Percentiles rank a stretch among this genome's conserved stretches.
Conservation (phyloP, 2,113 vertebrate genomes). For the Amblyopsis rosae region DNA sequence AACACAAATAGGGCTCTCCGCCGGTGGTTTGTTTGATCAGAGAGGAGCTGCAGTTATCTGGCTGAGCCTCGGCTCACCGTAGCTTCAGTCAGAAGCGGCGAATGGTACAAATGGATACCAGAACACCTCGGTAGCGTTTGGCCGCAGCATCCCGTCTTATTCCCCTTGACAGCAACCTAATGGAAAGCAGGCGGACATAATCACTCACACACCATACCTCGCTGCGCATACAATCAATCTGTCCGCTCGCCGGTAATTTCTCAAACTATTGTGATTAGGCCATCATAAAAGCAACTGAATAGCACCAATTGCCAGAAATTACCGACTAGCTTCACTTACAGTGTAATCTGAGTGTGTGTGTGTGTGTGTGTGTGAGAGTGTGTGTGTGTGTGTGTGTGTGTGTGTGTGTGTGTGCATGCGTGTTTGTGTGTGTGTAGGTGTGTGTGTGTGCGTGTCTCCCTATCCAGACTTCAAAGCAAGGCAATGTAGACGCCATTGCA, state of each 20-base stretch:
- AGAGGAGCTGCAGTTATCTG: slow-evolving; percentile 62
- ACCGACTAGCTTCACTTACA: slow-evolving; percentile 30
- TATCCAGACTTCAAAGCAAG: slow-evolving; percentile 48
- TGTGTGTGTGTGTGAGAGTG: background rate
- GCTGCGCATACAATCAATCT: slow-evolving; percentile 65
- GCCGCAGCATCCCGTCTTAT: slow-evolving; percentile 56
- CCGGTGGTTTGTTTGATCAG: slow-evolving; percentile 74
- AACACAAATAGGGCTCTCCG: slow-evolving; percentile 31
- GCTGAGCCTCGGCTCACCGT: slow-evolving; percentile 30
- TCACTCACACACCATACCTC: slow-evolving; percentile 59
- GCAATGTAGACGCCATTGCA: slow-evolving; percentile 11
- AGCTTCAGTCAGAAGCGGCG: slow-evolving; percentile 66
- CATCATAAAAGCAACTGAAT: slow-evolving; percentile 64
- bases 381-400: slow-evolving; percentile 21
- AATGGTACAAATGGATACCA: slow-evolving; percentile 75
- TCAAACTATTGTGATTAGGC: slow-evolving; percentile 69
- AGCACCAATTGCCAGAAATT: slow-evolving; percentile 57
- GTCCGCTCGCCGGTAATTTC: slow-evolving; percentile 49
- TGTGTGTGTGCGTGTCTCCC: slow-evolving; percentile 25
- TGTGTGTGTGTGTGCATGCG: slow-evolving; percentile 16
- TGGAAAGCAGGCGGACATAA: slow-evolving; percentile 59
- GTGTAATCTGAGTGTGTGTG: slow-evolving; percentile 40
- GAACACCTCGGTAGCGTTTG: slow-evolving; percentile 66
- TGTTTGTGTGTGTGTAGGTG: slow-evolving; percentile 15
- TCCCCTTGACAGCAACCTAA: slow-evolving; percentile 56